A percentile compares a stretch with the other conserved stretches of the same genome.
phyloP scores from a whole-genome alignment of 2,888 invertebrate genomes.

The Cheilosia vulpina region DNA sequence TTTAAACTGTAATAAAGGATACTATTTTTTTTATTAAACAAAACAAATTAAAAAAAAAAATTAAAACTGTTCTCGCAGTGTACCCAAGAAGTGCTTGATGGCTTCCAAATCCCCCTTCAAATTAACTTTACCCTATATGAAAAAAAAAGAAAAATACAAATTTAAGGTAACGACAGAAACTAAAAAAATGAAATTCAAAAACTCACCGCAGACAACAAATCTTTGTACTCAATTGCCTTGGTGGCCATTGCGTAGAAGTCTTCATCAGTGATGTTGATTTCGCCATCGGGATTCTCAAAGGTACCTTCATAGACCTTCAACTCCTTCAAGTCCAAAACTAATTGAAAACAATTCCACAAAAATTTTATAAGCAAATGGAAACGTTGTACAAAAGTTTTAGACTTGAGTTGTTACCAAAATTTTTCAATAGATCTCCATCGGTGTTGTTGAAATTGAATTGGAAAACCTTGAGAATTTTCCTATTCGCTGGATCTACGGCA shows the following conservation, averaged over 20 bases:
- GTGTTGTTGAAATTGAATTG: conserved; percentile 81
- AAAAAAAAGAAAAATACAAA: not conserved
- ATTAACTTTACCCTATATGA: not conserved
- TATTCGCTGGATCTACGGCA: conserved; percentile 80
- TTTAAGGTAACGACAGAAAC: not conserved
- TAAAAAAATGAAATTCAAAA: not conserved
- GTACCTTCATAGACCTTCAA: conserved; percentile 81
- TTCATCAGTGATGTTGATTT: conserved; percentile 80
- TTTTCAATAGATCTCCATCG: conserved; percentile 81
- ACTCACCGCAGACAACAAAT: not conserved
- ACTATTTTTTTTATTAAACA: not conserved
- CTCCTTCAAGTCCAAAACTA: conserved; percentile 78
- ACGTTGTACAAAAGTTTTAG: not conserved
- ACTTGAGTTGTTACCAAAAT: conserved; percentile 78
- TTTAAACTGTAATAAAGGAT: not conserved
- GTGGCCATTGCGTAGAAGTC: conserved; percentile 76
- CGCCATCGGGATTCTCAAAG: conserved; percentile 77
- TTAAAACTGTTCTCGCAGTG: not conserved
- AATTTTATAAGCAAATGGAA: not conserved
- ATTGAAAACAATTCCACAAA: not conserved
- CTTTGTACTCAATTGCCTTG: not conserved
- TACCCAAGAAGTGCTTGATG: not conserved
- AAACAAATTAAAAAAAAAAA: not conserved
- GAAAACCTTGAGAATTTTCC: conserved; percentile 80
- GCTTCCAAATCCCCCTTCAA: not conserved